Evolutionary conservation across 2,888 invertebrate genomes (phyloP).

Genomic region (Epinotia brunnichana): DNA sequence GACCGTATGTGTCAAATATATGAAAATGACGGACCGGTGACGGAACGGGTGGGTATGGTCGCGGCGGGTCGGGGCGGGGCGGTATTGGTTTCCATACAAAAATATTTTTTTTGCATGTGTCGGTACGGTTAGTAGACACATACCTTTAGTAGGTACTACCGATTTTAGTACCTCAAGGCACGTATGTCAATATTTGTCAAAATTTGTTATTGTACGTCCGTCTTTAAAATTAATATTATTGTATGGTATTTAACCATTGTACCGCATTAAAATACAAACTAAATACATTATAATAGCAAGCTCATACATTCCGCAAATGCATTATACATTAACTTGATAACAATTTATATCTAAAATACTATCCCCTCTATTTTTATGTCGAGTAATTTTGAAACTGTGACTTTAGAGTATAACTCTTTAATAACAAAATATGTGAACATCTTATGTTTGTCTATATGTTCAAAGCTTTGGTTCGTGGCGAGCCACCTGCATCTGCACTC

Average conservation of each 20-base stretch:
- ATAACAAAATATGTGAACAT: background rate
- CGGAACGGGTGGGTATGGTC: too few relatives aligned
- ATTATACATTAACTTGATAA: slow-evolving; percentile 46
- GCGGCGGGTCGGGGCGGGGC: too few relatives aligned
- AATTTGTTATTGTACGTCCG: background rate
- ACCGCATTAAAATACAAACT: slow-evolving; percentile 19
- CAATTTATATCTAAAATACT: slow-evolving; percentile 45
- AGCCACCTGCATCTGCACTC: too few relatives aligned
- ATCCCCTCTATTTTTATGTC: slow-evolving; percentile 43
- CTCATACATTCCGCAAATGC: slow-evolving; percentile 63
- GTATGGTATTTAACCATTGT: background rate
- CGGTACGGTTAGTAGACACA: too few relatives aligned
- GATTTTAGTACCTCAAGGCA: background rate
- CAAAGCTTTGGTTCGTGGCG: too few relatives aligned
- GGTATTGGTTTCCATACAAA: too few relatives aligned
- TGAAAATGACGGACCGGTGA: too few relatives aligned
- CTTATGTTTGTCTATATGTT: background rate
- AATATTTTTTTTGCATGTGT: too few relatives aligned
- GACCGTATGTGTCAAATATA: too few relatives aligned
- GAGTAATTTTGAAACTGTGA: background rate
- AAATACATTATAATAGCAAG: slow-evolving; percentile 50
- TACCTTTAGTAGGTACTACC: too few relatives aligned
- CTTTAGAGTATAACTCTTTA: background rate
- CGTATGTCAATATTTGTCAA: background rate
- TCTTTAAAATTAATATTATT: background rate